phyloP scores from a whole-genome alignment of 2,888 invertebrate genomes.

The Stenotaenia linearis region DNA sequence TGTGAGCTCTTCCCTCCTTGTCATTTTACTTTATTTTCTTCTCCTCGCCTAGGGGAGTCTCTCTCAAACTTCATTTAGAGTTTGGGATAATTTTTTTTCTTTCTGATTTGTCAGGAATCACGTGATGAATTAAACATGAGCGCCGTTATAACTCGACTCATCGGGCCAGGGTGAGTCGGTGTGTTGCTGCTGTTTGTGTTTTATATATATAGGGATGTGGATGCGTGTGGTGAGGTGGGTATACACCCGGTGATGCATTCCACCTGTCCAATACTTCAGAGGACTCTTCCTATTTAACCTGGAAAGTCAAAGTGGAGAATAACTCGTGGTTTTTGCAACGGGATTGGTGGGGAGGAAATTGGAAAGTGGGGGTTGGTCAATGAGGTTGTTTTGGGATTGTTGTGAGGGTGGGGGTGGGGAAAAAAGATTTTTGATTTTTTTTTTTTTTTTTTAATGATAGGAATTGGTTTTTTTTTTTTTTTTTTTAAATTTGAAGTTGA shows the following conservation, averaged over 20 bases:
- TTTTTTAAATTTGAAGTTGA: no score
- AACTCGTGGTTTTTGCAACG: neutral
- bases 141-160: slow-evolving; percentile 12
- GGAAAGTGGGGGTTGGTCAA: no score
- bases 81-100: slow-evolving; percentile 7
- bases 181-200: neutral
- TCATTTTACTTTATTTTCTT: slow-evolving; percentile 19
- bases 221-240: neutral
- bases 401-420: no score
- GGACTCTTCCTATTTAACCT: neutral
- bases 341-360: neutral
- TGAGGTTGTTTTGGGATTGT: no score
- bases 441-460: neutral
- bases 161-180: neutral
- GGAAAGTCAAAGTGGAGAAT: neutral
- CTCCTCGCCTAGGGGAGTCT: slow-evolving; percentile 15
- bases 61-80: slow-evolving; percentile 11
- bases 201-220: neutral
- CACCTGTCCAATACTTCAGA: neutral
- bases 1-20: slow-evolving; percentile 19
- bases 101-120: slow-evolving; percentile 11
- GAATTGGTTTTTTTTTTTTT: neutral
- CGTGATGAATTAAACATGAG: slow-evolving; percentile 19
- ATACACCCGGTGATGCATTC: neutral
- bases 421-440: neutral